Evolutionary conservation across 2,888 invertebrate species (phyloP).

Genomic region (Crossocerus cetratus): DNA sequence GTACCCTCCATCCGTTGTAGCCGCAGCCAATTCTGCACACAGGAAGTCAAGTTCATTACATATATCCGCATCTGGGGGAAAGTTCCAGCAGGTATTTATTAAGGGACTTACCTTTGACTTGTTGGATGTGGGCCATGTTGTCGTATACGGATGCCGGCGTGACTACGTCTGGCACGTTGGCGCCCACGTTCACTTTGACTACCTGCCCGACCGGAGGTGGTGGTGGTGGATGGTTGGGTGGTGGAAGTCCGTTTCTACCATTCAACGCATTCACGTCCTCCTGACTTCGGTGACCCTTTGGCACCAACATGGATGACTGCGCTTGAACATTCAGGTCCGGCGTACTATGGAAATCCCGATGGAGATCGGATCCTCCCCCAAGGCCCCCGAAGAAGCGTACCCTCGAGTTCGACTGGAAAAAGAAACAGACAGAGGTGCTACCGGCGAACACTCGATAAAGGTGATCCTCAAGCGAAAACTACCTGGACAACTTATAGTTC

Average conservation of each 20-base stretch:
- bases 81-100: not conserved
- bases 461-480: not conserved
- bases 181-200: conserved; percentile 82
- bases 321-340: conserved; percentile 82
- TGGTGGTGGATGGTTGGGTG: conserved; percentile 90
- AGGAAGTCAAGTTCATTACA: conserved; percentile 3
- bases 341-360: conserved; percentile 93
- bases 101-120: conserved; percentile 74
- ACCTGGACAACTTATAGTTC: not conserved
- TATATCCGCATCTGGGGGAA: not conserved
- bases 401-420: conserved; percentile 78
- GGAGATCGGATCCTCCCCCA: conserved; percentile 80
- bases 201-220: conserved; percentile 87
- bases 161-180: conserved; percentile 70
- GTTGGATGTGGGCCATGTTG: conserved; percentile 76
- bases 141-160: conserved; percentile 75
- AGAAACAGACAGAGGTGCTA: not conserved
- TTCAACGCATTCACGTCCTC: conserved; percentile 81
- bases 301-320: conserved; percentile 66
- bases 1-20: conserved; percentile 75
- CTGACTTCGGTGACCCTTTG: conserved; percentile 83
- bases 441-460: not conserved
- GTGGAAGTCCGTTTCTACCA: conserved; percentile 81
- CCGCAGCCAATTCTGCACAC: conserved; percentile 74
- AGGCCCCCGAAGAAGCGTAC: conserved; percentile 78